Evolutionary conservation across 2,797 vertebrate species (phyloP).

Genomic region (Schizopygopsis malacanthus): DNA sequence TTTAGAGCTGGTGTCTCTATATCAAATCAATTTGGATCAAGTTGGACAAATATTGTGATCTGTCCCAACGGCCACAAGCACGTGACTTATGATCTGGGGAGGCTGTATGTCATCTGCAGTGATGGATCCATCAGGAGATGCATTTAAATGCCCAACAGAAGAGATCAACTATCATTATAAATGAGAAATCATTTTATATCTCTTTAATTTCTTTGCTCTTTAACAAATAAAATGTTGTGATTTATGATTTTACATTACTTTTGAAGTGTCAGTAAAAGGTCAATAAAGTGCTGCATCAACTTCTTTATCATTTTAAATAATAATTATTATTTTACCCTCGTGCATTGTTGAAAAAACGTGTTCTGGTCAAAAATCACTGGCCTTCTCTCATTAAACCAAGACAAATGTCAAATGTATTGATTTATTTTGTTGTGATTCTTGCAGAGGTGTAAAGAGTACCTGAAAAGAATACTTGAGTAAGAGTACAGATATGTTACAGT

Average conservation of each 20-base stretch:
- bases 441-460: no score
- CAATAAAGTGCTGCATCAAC: neutral
- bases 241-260: neutral
- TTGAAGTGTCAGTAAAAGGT: neutral
- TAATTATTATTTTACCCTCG: neutral
- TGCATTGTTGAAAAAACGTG: neutral
- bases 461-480: no score
- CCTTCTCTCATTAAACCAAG: neutral
- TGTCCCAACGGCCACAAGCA: neutral
- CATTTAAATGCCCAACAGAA: neutral
- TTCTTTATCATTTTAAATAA: neutral
- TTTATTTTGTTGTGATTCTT: neutral
- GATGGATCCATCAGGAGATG: conserved; percentile 33
- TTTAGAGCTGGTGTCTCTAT: neutral
- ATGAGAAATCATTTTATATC: neutral
- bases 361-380: neutral
- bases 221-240: no score
- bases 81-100: conserved; percentile 12
- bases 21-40: neutral
- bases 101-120: conserved; percentile 9
- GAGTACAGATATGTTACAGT: no score
- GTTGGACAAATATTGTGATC: neutral
- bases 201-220: neutral
- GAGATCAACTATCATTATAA: neutral
- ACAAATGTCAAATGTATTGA: neutral